phyloP scores from a whole-genome alignment of 2,113 vertebrate genomes.

The Gavialis gangeticus region DNA sequence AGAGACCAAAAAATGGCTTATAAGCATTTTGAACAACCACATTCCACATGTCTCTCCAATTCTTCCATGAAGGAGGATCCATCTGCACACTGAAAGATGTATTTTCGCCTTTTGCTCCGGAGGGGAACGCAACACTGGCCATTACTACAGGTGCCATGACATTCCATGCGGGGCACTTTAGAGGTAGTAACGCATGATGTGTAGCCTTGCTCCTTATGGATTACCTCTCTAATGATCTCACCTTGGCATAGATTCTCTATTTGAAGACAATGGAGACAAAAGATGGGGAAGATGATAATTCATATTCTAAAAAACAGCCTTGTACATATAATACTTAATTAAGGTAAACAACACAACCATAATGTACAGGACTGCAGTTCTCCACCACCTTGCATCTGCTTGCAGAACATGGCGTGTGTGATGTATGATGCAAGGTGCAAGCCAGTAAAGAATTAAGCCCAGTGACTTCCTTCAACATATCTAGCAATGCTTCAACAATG shows the following conservation, averaged over 20 bases:
- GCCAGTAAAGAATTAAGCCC: conserved; percentile 1
- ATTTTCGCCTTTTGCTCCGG: conserved; percentile 92
- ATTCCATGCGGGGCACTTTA: conserved; percentile 90
- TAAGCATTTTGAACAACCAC: conserved; percentile 90
- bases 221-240: conserved; percentile 89
- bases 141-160: conserved; percentile 82
- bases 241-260: conserved; percentile 90
- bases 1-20: conserved; percentile 57
- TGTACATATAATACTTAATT: not conserved
- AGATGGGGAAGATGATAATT: not conserved
- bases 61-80: conserved; percentile 93
- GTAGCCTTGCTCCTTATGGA: conserved; percentile 89
- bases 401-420: conserved; percentile 1
- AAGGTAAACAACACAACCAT: not conserved
- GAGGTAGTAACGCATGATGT: conserved; percentile 86
- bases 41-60: conserved; percentile 92
- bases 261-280: not conserved
- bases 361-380: not conserved
- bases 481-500: conserved; percentile 35
- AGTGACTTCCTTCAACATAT: conserved; percentile 49
- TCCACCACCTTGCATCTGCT: conserved; percentile 41
- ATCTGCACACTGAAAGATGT: conserved; percentile 91
- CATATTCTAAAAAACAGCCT: not conserved
- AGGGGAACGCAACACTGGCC: conserved; percentile 90
- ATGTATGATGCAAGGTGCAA: conserved; percentile 15